phyloP scores from a whole-genome alignment of 2,113 vertebrate genomes.

The Microcebus griseorufus region DNA sequence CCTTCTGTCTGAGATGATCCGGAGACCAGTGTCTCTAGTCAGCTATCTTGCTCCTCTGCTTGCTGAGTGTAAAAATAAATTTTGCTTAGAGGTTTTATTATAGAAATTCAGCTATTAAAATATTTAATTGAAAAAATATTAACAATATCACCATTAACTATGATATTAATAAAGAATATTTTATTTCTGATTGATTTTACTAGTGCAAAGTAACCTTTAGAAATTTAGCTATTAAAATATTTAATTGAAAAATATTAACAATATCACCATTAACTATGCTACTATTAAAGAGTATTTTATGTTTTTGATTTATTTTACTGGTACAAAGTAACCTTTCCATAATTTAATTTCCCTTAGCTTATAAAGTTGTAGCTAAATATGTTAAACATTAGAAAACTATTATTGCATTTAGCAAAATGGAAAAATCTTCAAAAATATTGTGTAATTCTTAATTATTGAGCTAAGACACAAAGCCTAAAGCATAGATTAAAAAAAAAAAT shows the following conservation, averaged over 20 bases:
- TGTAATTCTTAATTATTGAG: not conserved
- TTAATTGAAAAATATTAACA: not conserved
- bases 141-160: not conserved
- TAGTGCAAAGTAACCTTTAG: not conserved
- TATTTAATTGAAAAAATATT: constrained; percentile 5
- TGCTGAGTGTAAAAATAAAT: not conserved
- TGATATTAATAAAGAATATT: not conserved
- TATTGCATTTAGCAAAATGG: not conserved
- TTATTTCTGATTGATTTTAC: not conserved
- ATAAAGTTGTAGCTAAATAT: not conserved
- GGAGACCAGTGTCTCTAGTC: too few relatives aligned
- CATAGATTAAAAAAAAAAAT: not conserved
- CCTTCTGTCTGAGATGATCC: too few relatives aligned
- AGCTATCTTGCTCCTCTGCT: too few relatives aligned
- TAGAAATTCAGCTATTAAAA: not conserved
- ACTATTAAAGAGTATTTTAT: not conserved
- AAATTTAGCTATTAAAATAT: not conserved
- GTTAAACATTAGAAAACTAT: not conserved
- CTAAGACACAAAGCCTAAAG: not conserved
- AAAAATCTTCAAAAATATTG: not conserved
- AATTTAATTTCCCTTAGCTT: constrained; percentile 4
- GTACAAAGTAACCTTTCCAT: not conserved
- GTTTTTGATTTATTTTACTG: not conserved
- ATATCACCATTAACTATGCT: not conserved
- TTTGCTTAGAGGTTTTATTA: not conserved